phyloP scores from a whole-genome alignment of 53 echinoderm and acorn worm genomes.

The Crossaster papposus region DNA sequence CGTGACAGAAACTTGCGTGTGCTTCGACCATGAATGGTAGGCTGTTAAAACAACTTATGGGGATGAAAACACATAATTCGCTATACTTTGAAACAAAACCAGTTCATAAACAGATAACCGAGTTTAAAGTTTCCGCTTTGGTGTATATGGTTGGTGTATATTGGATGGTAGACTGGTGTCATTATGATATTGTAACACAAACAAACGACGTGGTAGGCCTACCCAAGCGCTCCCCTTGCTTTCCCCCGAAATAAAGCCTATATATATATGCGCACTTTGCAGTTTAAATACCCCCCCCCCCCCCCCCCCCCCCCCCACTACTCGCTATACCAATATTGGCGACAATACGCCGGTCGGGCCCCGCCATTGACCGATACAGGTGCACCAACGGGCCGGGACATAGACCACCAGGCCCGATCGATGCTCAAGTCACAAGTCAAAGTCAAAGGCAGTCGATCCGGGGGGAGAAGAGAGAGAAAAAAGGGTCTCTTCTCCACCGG shows the following conservation, averaged over 20 bases:
- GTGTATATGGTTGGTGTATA: neutral
- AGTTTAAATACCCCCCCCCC: constrained; percentile 24
- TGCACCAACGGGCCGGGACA: constrained; percentile 39
- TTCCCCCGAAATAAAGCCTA: neutral
- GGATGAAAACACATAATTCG: no score
- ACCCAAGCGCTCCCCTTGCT: neutral
- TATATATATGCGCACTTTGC: constrained; percentile 27
- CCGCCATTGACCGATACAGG: constrained; percentile 52
- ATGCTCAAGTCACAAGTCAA: constrained; percentile 65
- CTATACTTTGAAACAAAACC: no score
- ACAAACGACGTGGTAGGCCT: constrained; percentile 22
- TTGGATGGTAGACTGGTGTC: constrained; percentile 27
- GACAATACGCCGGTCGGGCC: constrained; percentile 50
- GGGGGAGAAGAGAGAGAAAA: neutral
- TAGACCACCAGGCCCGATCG: constrained; percentile 45
- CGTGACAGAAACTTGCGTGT: no score
- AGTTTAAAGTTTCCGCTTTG: no score
- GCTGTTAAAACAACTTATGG: no score
- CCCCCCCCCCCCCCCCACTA: no score
- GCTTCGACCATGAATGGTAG: no score
- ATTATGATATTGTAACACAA: constrained; percentile 66
- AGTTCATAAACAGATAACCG: no score
- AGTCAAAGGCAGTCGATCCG: no score
- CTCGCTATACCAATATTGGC: constrained; percentile 46
- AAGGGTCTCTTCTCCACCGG: neutral